A percentile compares a stretch with the other conserved stretches of the same genome.
phyloP scores from a whole-genome alignment of 1,140 invertebrate species.

The Macrotrachela quadricornifera region DNA sequence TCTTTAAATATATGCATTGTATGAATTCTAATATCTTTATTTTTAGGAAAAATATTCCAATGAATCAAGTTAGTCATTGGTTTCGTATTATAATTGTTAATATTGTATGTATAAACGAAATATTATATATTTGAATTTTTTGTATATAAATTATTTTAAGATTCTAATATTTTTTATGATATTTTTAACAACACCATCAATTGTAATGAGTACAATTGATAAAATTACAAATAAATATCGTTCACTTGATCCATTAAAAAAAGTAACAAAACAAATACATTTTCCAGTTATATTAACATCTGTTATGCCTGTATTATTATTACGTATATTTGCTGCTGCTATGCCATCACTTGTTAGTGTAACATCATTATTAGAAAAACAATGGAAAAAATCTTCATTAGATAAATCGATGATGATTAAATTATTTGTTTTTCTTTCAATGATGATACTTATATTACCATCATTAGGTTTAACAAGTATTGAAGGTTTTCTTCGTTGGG shows the following conservation, averaged over 20 bases:
- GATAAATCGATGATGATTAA: conserved; percentile 83
- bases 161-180: conserved; percentile 56
- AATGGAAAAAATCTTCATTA: conserved; percentile 67
- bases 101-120: conserved; percentile 23
- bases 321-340: conserved; percentile 65
- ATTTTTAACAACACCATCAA: conserved; percentile 78
- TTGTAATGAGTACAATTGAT: conserved; percentile 34
- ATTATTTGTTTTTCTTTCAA: conserved; percentile 63
- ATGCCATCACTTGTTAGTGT: conserved; percentile 73
- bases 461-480: conserved; percentile 57
- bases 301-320: conserved; percentile 60
- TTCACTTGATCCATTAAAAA: too few relatives aligned
- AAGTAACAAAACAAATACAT: too few relatives aligned
- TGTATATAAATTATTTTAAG: too few relatives aligned
- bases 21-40: too few relatives aligned
- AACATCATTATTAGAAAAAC: conserved; percentile 64
- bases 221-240: too few relatives aligned
- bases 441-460: conserved; percentile 83
- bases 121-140: too few relatives aligned
- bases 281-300: too few relatives aligned
- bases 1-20: too few relatives aligned
- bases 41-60: too few relatives aligned
- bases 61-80: conserved; percentile 53
- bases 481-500: not conserved
- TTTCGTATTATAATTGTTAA: conserved; percentile 63